Evolutionary conservation across 2,888 invertebrate genomes (phyloP).

Genomic region (Heliconius hortense): DNA sequence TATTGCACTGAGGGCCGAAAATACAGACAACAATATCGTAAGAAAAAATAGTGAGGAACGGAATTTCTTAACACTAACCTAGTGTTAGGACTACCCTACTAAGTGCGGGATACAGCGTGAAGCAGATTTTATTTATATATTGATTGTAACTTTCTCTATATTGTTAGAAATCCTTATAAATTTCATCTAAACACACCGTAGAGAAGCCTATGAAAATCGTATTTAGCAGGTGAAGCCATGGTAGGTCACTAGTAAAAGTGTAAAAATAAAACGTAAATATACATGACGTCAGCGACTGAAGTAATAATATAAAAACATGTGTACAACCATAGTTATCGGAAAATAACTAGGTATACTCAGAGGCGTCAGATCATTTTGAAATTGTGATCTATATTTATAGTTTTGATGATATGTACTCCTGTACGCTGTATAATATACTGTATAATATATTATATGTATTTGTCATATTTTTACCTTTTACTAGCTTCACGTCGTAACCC

Average conservation of each 20-base stretch:
- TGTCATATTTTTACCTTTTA: too few species aligned
- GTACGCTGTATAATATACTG: too few species aligned
- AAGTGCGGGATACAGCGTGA: neutral
- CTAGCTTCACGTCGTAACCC: too few species aligned
- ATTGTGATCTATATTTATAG: neutral
- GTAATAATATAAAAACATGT: slow-evolving; percentile 3
- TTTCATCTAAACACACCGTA: neutral
- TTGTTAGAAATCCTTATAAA: neutral
- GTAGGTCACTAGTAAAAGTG: neutral
- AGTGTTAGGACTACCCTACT: neutral
- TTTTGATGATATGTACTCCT: too few species aligned
- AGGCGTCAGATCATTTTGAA: neutral
- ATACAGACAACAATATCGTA: neutral
- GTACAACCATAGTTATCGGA: neutral
- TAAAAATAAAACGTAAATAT: slow-evolving; percentile 5
- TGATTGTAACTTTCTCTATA: neutral
- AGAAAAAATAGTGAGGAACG: neutral
- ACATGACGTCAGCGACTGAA: neutral
- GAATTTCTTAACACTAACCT: neutral
- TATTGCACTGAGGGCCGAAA: too few species aligned
- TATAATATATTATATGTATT: too few species aligned
- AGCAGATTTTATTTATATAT: neutral
- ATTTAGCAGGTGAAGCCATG: neutral
- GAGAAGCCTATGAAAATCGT: neutral
- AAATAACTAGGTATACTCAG: neutral